Evolutionary conservation across 2,797 vertebrate genomes (phyloP).

Genomic region (Argyrosomus regius): DNA sequence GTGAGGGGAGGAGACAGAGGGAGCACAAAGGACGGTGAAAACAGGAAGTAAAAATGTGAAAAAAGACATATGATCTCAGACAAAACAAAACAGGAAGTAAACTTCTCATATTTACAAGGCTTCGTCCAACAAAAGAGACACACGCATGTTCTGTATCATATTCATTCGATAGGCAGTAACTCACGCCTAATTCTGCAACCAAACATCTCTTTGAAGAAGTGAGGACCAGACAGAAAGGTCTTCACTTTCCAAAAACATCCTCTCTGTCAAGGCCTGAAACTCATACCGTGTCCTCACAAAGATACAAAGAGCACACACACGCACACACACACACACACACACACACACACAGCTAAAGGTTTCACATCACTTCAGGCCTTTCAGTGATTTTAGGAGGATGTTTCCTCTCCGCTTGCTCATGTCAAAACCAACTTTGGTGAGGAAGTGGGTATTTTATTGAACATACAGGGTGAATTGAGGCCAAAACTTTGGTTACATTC

Average conservation of each 20-base stretch:
- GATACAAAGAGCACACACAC: not conserved
- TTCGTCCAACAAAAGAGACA: not conserved
- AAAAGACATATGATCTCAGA: conserved; percentile 2
- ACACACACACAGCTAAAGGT: not conserved
- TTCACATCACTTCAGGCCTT: conserved; percentile 5
- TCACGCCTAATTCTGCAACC: not conserved
- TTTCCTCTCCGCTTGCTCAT: not conserved
- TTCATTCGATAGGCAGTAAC: too few species aligned
- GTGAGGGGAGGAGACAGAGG: not conserved
- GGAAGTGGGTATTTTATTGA: not conserved
- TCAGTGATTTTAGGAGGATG: not conserved
- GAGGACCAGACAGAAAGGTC: conserved; percentile 11
- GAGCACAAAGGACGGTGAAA: not conserved
- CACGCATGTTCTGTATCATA: not conserved
- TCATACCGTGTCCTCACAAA: not conserved
- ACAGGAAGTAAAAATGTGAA: conserved; percentile 21
- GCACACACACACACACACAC: not conserved
- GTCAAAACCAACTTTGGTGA: not conserved
- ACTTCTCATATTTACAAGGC: not conserved
- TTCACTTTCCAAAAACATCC: not conserved
- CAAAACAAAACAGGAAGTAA: conserved; percentile 37
- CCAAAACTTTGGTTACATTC: not conserved
- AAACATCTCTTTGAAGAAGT: conserved; percentile 5
- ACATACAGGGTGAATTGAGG: not conserved
- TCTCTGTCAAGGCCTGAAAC: not conserved